Evolutionary conservation across 1,140 invertebrate genomes (phyloP).

Genomic region (Drosophila yakuba): DNA sequence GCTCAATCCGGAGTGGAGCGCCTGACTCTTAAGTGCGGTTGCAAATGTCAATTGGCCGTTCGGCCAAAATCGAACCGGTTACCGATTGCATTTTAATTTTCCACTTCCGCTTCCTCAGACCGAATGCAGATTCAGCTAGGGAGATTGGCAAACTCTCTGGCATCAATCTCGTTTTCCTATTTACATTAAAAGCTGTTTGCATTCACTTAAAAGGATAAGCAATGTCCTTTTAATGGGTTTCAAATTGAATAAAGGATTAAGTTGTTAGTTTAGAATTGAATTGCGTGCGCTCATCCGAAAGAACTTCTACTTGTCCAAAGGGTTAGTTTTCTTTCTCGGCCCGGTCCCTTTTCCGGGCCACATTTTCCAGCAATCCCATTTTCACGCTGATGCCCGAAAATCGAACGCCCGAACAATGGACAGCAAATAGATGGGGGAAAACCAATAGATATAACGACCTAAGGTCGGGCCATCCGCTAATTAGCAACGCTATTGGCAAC

Average conservation of each 20-base stretch:
- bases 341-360: not conserved
- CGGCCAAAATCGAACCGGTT: constrained; percentile 60
- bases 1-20: constrained; percentile 20
- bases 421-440: constrained; percentile 28
- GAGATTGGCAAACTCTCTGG: constrained; percentile 56
- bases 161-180: constrained; percentile 85
- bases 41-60: constrained; percentile 84
- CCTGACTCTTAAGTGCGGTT: constrained; percentile 81
- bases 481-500: constrained; percentile 77
- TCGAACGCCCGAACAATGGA: constrained; percentile 33
- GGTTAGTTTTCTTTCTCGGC: constrained; percentile 27
- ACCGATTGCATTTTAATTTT: constrained; percentile 78
- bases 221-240: constrained; percentile 85
- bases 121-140: constrained; percentile 16
- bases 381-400: constrained; percentile 42
- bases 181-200: constrained; percentile 85
- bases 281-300: constrained; percentile 72
- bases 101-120: constrained; percentile 12
- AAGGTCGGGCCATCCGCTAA: constrained; percentile 60
- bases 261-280: constrained; percentile 85
- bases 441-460: constrained; percentile 63
- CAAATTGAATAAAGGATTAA: constrained; percentile 85
- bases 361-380: constrained; percentile 29
- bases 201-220: constrained; percentile 85
- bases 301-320: constrained; percentile 41